Conservation (phyloP, 2,113 vertebrate genomes). For the Saguinus midas region DNA sequence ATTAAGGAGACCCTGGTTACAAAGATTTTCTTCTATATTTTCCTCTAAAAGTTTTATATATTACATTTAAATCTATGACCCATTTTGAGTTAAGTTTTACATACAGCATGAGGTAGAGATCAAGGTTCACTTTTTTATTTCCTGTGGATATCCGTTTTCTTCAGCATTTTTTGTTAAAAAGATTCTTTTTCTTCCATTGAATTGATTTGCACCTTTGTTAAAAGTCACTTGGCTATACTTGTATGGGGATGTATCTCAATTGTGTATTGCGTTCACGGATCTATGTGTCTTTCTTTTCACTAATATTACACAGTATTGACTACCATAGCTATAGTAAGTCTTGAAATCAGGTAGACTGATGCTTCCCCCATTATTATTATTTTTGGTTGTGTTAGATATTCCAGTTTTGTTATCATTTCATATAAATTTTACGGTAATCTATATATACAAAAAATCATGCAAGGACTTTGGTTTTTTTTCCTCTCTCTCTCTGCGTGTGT, state of each 20-base stretch:
- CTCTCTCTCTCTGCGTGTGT: no score
- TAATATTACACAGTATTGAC: not conserved
- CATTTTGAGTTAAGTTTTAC: not conserved
- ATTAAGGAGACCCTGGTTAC: not conserved
- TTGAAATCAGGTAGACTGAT: not conserved
- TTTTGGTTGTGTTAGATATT: not conserved
- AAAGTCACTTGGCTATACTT: not conserved
- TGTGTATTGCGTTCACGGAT: not conserved
- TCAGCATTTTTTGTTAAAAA: not conserved
- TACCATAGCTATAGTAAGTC: not conserved
- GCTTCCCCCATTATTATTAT: not conserved
- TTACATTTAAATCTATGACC: not conserved
- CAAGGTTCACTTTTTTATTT: not conserved
- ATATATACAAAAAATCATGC: not conserved
- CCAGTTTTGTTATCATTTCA: not conserved
- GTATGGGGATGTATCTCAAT: not conserved
- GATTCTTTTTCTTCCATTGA: not conserved
- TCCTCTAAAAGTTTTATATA: not conserved
- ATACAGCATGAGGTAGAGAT: not conserved
- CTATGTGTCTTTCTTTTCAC: not conserved
- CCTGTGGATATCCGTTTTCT: not conserved
- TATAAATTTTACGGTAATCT: constrained; percentile 2
- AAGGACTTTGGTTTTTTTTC: not conserved
- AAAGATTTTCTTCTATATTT: not conserved
- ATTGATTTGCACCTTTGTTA: not conserved